These are phyloP conservation scores for Upupa epops DNA, from an alignment of 2,113 vertebrate species.

Conservation along the genomic window DNA sequence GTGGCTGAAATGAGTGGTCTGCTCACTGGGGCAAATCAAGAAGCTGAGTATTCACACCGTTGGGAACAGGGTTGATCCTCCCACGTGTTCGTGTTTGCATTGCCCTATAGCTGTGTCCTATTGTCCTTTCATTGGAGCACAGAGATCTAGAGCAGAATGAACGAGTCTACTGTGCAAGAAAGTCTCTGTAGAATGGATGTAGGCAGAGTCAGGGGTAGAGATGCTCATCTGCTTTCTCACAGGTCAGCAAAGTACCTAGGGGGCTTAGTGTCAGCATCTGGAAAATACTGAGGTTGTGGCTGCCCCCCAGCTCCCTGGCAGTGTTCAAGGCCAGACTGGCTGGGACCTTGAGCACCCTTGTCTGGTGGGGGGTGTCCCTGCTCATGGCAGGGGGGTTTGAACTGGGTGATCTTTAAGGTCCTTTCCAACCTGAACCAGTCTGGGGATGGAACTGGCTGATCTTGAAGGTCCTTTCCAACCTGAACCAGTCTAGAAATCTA, in stretches of 20 bases:
- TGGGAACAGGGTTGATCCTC: not conserved
- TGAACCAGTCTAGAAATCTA: too few species aligned
- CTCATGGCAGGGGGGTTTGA: too few species aligned
- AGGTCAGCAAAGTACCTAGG: not conserved
- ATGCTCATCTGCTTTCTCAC: not conserved
- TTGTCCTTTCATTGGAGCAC: not conserved
- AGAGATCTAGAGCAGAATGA: not conserved
- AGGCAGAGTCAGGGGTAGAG: not conserved
- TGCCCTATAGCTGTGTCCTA: not conserved
- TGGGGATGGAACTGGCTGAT: too few species aligned
- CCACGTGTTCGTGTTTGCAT: not conserved
- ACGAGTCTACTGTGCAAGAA: not conserved
- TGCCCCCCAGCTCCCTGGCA: too few species aligned
- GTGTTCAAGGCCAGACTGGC: too few species aligned
- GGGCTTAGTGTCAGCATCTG: not conserved
- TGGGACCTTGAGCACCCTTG: too few species aligned
- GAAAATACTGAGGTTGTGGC: too few species aligned
- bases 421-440: too few species aligned
- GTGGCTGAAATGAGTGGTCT: not conserved
- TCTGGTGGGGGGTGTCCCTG: too few species aligned
- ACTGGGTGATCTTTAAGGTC: too few species aligned
- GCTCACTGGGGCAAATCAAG: not conserved
- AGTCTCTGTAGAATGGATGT: not conserved
- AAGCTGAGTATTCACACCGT: not conserved
- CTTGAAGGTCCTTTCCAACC: too few species aligned